phyloP scores from a whole-genome alignment of 2,113 vertebrate species.

The Coreoperca whiteheadi region DNA sequence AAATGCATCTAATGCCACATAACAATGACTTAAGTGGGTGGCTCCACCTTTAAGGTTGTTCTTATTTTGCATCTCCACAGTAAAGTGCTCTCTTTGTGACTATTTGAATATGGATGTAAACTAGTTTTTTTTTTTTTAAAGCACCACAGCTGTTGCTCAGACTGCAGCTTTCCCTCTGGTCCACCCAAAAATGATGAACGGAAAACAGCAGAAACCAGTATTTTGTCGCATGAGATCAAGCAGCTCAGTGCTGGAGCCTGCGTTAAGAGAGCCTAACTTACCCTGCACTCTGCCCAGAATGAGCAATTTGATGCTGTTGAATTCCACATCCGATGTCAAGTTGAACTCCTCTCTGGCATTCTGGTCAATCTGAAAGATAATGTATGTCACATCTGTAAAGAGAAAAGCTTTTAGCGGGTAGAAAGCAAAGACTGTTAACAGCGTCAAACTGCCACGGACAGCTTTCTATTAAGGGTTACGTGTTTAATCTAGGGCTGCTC shows the following conservation, averaged over 20 bases:
- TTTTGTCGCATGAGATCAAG: slow-evolving; percentile 33
- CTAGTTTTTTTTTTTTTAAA: slow-evolving; percentile 15
- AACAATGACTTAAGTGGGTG: slow-evolving; percentile 20
- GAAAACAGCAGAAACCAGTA: slow-evolving; percentile 22
- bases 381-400: not conserved
- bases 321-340: slow-evolving; percentile 89
- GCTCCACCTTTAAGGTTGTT: slow-evolving; percentile 9
- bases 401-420: not conserved
- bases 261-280: slow-evolving; percentile 78
- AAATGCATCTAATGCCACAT: slow-evolving; percentile 35
- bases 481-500: not conserved
- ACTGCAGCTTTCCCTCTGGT: slow-evolving; percentile 6
- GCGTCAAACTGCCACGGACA: not conserved
- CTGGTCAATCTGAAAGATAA: slow-evolving; percentile 88
- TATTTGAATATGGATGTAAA: slow-evolving; percentile 42
- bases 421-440: slow-evolving; percentile 8
- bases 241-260: not conserved
- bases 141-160: slow-evolving; percentile 25
- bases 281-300: slow-evolving; percentile 90
- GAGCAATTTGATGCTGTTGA: slow-evolving; percentile 90
- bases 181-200: slow-evolving; percentile 9
- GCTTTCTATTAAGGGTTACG: not conserved
- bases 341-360: slow-evolving; percentile 87
- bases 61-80: slow-evolving; percentile 19
- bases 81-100: slow-evolving; percentile 24